phyloP scores from a whole-genome alignment of 2,888 invertebrate species.

The Schizaphis graminum region DNA sequence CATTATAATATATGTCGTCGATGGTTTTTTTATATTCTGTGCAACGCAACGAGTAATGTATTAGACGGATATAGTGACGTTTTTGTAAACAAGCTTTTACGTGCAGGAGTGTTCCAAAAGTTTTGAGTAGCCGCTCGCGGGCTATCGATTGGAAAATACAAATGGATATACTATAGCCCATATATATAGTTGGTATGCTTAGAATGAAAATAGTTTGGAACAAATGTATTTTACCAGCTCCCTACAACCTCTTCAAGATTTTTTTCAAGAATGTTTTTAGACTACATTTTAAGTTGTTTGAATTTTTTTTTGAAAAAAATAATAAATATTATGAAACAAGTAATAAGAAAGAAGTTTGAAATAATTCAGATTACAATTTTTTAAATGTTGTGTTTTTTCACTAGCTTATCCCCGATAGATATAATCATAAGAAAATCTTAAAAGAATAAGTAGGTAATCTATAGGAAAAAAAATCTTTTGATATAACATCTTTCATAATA shows the following conservation, averaged over 20 bases:
- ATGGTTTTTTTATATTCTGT: background rate
- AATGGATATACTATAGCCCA: background rate
- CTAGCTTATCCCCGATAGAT: background rate
- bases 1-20: background rate
- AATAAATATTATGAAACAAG: background rate
- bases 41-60: background rate
- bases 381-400: background rate
- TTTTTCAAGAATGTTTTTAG: background rate
- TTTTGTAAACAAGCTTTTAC: conserved; percentile 1
- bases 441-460: no score
- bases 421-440: no score
- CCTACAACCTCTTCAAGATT: background rate
- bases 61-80: background rate
- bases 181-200: background rate
- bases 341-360: background rate
- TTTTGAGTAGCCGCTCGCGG: background rate
- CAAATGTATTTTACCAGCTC: background rate
- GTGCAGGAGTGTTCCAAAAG: background rate
- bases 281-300: background rate
- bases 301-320: background rate
- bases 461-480: no score
- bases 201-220: background rate
- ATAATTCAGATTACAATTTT: background rate
- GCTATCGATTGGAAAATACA: background rate
- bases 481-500: background rate